Base-by-base conservation (phyloP, 92 coral and sea anemone genomes). In the Plumapathes pennacea region DNA sequence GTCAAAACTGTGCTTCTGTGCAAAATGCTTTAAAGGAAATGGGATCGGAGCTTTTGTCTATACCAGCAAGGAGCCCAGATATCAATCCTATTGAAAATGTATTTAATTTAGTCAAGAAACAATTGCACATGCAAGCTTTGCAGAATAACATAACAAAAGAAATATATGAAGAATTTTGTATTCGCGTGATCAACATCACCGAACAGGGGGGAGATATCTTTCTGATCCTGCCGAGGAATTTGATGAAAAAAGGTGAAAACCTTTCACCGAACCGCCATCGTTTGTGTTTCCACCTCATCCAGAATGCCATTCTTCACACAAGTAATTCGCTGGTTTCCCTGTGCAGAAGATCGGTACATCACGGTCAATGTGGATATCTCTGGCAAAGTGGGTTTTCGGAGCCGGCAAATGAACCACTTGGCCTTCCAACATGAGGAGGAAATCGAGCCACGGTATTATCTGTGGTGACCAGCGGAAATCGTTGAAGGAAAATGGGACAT, bases 401-500 rank as follows among this genome's bases (percentile, higher is more conserved):
- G 73, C 78, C 0, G 77, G 82, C 41, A 81, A 50, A 39, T 81
- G 77, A 2, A 75, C 83, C n/a, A n/a, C n/a, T n/a, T n/a, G n/a
- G n/a, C n/a, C n/a, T n/a, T n/a, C n/a, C n/a, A n/a, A n/a, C n/a
- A n/a, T n/a, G n/a, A n/a, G n/a, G n/a, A n/a, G n/a, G n/a, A n/a
- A n/a, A n/a, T n/a, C n/a, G n/a, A n/a, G n/a, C n/a, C n/a, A n/a
- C n/a, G n/a, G n/a, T n/a, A n/a, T n/a, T n/a, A n/a, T n/a, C n/a
- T n/a, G n/a, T n/a, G n/a, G n/a, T n/a, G n/a, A n/a, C n/a, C n/a
- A n/a, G n/a, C n/a, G n/a, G n/a, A n/a, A n/a, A n/a, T n/a, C n/a
- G n/a, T n/a, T n/a, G n/a, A n/a, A n/a, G n/a, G n/a, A n/a, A n/a
- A n/a, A n/a, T n/a, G n/a, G n/a, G n/a, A n/a, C n/a, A n/a, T n/a